Evolutionary conservation across 1,140 invertebrate genomes (phyloP).

Genomic region (Orchestia grillus): DNA sequence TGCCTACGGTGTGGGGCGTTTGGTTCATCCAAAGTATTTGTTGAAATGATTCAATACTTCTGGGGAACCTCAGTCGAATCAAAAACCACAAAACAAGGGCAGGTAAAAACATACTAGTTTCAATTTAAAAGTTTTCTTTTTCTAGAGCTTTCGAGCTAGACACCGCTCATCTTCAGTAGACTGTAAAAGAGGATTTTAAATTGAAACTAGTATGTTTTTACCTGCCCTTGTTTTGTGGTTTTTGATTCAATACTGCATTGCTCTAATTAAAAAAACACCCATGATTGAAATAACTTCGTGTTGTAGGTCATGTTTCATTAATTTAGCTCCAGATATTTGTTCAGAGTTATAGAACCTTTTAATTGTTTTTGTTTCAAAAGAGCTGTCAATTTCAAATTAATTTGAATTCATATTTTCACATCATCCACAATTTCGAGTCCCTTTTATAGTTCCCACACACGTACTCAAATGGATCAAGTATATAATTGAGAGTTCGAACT

Average conservation of each 20-base stretch:
- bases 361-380: neutral
- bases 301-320: neutral
- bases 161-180: too few species aligned
- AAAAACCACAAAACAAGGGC: too few species aligned
- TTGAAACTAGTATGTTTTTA: too few species aligned
- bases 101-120: too few species aligned
- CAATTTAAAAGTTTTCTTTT: too few species aligned
- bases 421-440: neutral
- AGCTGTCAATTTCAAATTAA: neutral
- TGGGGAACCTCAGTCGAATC: too few species aligned
- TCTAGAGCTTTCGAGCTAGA: too few species aligned
- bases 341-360: neutral
- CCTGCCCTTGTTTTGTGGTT: too few species aligned
- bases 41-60: neutral
- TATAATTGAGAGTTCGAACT: neutral
- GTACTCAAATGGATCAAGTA: neutral
- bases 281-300: neutral
- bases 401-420: neutral
- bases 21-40: neutral
- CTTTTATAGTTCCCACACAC: neutral
- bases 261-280: neutral
- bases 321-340: neutral
- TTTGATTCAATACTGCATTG: too few species aligned
- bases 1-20: neutral
- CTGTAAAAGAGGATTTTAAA: too few species aligned